Percentiles rank a stretch among this genome's conserved stretches.
Conservation (phyloP, 2,797 vertebrate genomes). For the Pachyuromys duprasi region DNA sequence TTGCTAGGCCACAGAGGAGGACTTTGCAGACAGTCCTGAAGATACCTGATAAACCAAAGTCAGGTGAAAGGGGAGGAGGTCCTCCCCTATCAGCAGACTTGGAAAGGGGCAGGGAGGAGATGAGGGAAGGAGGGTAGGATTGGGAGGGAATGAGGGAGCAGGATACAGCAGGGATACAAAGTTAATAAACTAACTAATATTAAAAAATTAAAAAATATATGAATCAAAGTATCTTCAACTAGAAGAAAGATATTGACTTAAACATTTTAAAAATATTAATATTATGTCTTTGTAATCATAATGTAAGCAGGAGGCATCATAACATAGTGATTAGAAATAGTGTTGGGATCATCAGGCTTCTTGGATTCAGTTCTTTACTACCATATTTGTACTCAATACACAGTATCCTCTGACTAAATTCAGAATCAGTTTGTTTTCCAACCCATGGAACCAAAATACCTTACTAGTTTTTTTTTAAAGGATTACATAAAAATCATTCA, state of each 20-base stretch:
- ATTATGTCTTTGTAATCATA: background rate
- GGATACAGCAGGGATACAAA: no score
- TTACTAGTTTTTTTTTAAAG: constrained; percentile 7
- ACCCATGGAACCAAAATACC: background rate
- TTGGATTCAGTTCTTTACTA: background rate
- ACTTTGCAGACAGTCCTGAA: no score
- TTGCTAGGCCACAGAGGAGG: no score
- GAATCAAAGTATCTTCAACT: constrained; percentile 48
- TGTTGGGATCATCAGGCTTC: background rate
- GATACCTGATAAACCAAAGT: no score
- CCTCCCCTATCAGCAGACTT: no score
- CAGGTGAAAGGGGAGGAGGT: no score
- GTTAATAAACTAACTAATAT: no score
- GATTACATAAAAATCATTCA: constrained; percentile 33
- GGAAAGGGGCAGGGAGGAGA: no score
- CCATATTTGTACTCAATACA: background rate
- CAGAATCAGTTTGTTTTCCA: constrained; percentile 28
- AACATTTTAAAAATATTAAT: constrained; percentile 21
- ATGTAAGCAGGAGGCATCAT: background rate
- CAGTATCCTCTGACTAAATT: constrained; percentile 1
- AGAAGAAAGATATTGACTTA: constrained; percentile 32
- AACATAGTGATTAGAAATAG: background rate
- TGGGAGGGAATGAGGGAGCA: no score
- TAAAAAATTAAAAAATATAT: no score
- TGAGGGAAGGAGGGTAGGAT: no score